Evolutionary conservation across 2,888 invertebrate genomes (phyloP).

Genomic region (Drosophila nigricruria): DNA sequence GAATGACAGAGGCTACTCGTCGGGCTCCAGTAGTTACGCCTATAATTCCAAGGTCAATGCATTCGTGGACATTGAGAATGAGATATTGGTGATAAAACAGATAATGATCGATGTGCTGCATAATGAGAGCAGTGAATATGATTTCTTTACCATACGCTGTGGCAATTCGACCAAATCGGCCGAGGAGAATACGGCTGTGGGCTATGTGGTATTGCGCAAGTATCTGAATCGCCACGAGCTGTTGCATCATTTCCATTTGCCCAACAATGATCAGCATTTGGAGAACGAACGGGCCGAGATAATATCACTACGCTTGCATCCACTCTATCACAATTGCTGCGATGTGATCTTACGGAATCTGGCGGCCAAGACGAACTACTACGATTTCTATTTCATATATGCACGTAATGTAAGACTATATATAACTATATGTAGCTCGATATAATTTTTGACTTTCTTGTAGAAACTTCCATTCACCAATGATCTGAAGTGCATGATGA

Average conservation of each 20-base stretch:
- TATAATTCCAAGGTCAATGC: conserved; percentile 42
- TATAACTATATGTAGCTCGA: not conserved
- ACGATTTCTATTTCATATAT: conserved; percentile 66
- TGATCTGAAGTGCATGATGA: conserved; percentile 73
- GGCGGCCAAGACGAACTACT: conserved; percentile 64
- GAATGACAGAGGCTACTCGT: accelerated
- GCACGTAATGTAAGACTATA: conserved; percentile 37
- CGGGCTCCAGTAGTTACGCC: conserved; percentile 32
- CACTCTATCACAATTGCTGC: conserved; percentile 69
- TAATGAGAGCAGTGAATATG: conserved; percentile 55
- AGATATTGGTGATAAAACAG: conserved; percentile 43
- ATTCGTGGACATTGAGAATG: conserved; percentile 27
- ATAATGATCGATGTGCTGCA: conserved; percentile 69
- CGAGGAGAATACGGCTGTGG: conserved; percentile 67
- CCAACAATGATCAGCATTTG: conserved; percentile 39
- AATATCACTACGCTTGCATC: conserved; percentile 73
- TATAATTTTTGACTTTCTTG: not conserved
- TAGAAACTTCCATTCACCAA: conserved; percentile 55
- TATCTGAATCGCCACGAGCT: conserved; percentile 47
- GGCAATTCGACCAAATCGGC: conserved; percentile 66
- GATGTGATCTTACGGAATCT: conserved; percentile 71
- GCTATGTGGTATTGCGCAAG: conserved; percentile 72
- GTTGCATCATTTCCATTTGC: conserved; percentile 56
- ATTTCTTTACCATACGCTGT: conserved; percentile 75
- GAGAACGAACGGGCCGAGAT: conserved; percentile 65